phyloP scores from a whole-genome alignment of 2,888 invertebrate species.

The Euplagia quadripunctaria region DNA sequence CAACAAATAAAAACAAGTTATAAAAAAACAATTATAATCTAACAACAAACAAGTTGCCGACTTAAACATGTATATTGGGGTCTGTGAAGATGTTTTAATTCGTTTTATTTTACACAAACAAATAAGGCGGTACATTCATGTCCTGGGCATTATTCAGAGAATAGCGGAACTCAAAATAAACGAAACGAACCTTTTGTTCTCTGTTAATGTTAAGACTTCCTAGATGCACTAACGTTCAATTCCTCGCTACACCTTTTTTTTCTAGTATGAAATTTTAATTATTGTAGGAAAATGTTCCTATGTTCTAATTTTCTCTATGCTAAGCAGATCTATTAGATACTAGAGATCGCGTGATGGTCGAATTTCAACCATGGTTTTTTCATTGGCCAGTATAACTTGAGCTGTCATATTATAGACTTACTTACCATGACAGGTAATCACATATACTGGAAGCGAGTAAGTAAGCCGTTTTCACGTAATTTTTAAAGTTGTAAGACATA shows the following conservation, averaged over 20 bases:
- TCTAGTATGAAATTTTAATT: background rate
- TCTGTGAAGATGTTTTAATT: slow-evolving; percentile 37
- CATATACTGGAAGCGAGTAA: too few species aligned
- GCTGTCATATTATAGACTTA: too few species aligned
- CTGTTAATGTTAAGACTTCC: slow-evolving; percentile 34
- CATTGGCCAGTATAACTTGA: too few species aligned
- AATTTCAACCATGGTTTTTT: too few species aligned
- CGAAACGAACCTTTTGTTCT: slow-evolving; percentile 31
- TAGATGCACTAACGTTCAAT: slow-evolving; percentile 19
- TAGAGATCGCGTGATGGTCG: too few species aligned
- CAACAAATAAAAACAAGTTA: background rate
- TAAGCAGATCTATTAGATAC: background rate
- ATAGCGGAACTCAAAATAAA: slow-evolving; percentile 24
- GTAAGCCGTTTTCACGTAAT: too few species aligned
- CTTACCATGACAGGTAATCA: too few species aligned
- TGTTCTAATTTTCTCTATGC: background rate
- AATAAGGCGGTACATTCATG: slow-evolving; percentile 25
- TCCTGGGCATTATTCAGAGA: slow-evolving; percentile 26
- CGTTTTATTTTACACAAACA: slow-evolving; percentile 45
- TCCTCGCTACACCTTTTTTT: background rate
- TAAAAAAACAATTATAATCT: background rate
- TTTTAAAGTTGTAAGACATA: too few species aligned
- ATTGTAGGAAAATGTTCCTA: too few species aligned
- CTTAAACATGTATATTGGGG: background rate
- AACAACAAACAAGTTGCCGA: background rate